phyloP scores from a whole-genome alignment of 2,113 vertebrate species.

The Dicentrarchus labrax region DNA sequence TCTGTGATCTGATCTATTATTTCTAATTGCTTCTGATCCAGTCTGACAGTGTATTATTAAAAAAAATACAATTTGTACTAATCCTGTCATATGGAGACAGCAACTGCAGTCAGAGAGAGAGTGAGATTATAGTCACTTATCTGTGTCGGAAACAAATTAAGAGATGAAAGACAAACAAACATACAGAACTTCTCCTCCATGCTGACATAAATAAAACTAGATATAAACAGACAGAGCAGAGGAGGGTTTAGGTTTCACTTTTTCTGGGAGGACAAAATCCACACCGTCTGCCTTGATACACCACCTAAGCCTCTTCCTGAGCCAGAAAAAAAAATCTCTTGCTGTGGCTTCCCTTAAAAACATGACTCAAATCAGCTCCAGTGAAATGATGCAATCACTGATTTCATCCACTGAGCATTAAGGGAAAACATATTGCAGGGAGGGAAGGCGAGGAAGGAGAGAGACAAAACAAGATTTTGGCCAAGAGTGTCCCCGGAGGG shows the following conservation, averaged over 20 bases:
- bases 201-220: background rate
- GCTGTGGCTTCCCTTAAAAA: slow-evolving; percentile 20
- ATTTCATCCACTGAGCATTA: slow-evolving; percentile 25
- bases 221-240: background rate
- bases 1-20: background rate
- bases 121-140: too few species aligned
- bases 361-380: slow-evolving; percentile 18
- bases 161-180: background rate
- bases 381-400: slow-evolving; percentile 23
- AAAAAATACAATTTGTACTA: background rate
- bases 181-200: background rate
- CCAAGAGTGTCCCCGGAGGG: slow-evolving; percentile 25
- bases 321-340: slow-evolving; percentile 16
- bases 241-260: background rate
- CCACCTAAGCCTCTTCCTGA: slow-evolving; percentile 11
- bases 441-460: background rate
- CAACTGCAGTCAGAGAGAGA: background rate
- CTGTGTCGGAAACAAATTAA: background rate
- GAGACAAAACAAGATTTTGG: slow-evolving; percentile 38
- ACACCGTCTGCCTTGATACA: background rate
- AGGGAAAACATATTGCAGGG: slow-evolving; percentile 29
- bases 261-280: slow-evolving; percentile 1
- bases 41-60: background rate
- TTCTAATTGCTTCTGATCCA: background rate
- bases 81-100: background rate